phyloP scores from a whole-genome alignment of 2,888 invertebrate genomes.

The Lasioglossum villosulum region DNA sequence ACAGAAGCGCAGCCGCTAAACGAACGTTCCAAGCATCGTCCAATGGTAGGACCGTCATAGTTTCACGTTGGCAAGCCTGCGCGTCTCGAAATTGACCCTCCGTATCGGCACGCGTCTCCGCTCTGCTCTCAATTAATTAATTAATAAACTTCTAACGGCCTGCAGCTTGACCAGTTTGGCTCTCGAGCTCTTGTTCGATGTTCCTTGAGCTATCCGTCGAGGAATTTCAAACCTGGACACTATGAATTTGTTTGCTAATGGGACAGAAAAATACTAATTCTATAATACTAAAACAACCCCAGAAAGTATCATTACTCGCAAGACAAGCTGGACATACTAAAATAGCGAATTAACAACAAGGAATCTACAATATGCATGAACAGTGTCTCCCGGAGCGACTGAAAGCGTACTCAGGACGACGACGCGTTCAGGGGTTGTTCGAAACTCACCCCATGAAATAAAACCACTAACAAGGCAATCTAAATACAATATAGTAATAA shows the following conservation, averaged over 20 bases:
- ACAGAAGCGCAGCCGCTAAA: too few relatives aligned
- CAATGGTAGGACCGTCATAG: neutral
- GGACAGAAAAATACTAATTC: too few relatives aligned
- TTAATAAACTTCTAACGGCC: constrained; percentile 78
- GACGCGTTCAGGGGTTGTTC: neutral
- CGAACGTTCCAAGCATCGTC: neutral
- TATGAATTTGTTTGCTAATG: neutral
- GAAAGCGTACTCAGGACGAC: neutral
- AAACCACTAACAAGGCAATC: neutral
- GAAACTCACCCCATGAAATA: neutral
- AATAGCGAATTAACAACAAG: neutral
- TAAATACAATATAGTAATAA: neutral
- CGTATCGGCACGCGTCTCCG: constrained; percentile 72
- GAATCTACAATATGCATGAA: neutral
- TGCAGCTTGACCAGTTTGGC: constrained; percentile 20
- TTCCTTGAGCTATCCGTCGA: neutral
- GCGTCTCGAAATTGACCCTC: constrained; percentile 74
- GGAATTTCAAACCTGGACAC: neutral
- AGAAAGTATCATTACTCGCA: neutral
- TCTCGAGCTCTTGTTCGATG: constrained; percentile 7
- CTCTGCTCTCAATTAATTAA: constrained; percentile 77
- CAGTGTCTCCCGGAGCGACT: neutral
- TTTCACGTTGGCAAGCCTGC: constrained; percentile 48
- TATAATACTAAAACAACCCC: neutral
- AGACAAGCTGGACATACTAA: neutral